Base-by-base conservation (phyloP, 2,113 vertebrate genomes). In the Mystacornis crossleyi region DNA sequence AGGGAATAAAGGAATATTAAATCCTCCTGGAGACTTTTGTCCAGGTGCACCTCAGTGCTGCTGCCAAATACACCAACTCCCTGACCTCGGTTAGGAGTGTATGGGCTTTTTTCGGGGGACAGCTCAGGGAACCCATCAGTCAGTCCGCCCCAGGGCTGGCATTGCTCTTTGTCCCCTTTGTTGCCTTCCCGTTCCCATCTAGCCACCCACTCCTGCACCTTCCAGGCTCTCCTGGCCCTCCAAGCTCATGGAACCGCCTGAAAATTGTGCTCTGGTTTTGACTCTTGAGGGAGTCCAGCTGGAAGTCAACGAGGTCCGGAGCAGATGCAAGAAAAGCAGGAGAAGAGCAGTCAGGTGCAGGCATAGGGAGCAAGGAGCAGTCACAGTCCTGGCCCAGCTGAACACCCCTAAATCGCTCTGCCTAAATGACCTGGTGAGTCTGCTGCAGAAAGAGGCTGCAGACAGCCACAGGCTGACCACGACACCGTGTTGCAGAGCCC, bases 61-160 rank as follows among this genome's bases (percentile, higher is more conserved):
- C 57, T 75, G 54, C 42, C 40, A 55, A 38, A 47, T 4, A 40
- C 24, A 40, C 33, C 33, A 40, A 19, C 7, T 58, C 24, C 54
- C 24, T 48, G 57, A 26, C 28, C 43, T 75, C 6, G 0, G 12
- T 17, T 24, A 82, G 23, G 29, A 55, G 9, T 3, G 1, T 14
- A 7, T 15, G 2, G 36, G 25, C 2, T 8, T 47, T 28, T 50
- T 21, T 0, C 0, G 4, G 19, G 33, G 1, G 4, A 29, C 33
- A 67, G 33, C 12, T 42, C 21, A 25, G 21, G 60, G 21, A 40
- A 23, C 7, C 8, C 55, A 38, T 24, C 42, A 81, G 33, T n/a
- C 25, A 14, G 58, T 43, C 48, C 75, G 29, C 14, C 36, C 26
- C 11, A 21, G 60, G 34, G 47, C 34, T 72, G 42, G 3, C 7